Percentiles rank a stretch among this genome's conserved stretches.
phyloP scores from a whole-genome alignment of 2,113 vertebrate species.

The Dicrurus megarhynchus region DNA sequence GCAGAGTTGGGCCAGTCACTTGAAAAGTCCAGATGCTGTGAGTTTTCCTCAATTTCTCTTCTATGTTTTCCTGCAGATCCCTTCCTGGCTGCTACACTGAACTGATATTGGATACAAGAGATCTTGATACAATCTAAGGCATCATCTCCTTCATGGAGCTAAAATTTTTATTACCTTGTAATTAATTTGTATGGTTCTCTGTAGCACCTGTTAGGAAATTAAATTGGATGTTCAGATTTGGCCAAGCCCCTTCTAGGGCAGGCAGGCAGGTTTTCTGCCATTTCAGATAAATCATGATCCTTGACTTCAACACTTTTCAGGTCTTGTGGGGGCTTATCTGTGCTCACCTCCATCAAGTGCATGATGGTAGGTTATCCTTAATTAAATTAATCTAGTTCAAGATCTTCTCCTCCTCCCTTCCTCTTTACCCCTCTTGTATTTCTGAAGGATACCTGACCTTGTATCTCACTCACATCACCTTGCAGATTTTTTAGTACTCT shows the following conservation, averaged over 20 bases:
- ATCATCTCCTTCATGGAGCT: neutral
- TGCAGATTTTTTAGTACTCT: neutral
- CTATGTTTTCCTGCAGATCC: neutral
- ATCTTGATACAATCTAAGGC: neutral
- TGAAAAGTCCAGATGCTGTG: neutral
- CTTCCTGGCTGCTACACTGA: neutral
- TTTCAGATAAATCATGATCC: neutral
- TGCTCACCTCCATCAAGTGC: neutral
- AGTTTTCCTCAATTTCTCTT: neutral
- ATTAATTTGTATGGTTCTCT: neutral
- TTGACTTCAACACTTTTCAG: neutral
- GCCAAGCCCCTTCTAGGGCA: neutral
- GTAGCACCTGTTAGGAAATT: neutral
- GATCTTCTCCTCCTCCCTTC: neutral
- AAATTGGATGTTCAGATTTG: neutral
- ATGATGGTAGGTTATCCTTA: neutral
- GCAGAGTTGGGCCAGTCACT: neutral
- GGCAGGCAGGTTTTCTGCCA: neutral
- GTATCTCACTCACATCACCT: neutral
- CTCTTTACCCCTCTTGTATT: neutral
- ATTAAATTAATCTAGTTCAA: neutral
- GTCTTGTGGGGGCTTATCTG: neutral
- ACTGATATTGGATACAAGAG: neutral
- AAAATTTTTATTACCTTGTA: neutral
- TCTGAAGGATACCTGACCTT: neutral